Base-by-base conservation (phyloP, 2,888 invertebrate species). In the Dicycla oo region DNA sequence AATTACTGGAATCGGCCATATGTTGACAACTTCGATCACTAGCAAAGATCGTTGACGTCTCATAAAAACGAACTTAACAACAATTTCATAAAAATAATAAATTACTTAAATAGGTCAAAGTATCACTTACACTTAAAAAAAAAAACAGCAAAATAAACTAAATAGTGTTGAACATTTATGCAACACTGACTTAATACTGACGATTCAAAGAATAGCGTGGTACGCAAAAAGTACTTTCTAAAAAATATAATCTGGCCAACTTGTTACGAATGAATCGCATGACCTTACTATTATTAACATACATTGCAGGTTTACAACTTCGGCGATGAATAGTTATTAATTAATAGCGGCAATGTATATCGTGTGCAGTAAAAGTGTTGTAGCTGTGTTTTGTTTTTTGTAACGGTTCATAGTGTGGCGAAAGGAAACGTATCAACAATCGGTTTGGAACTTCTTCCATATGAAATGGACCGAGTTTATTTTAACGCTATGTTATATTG, bases 151-250 rank as follows among this genome's bases (percentile, higher is more conserved):
- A 38, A 73, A 26, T 54, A n/a, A 43, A 68, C 71, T 20, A 62
- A 49, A 45, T 61, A 71, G 70, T 62, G 70, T 69, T 23, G 45
- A 66, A 65, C 81, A 69, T n/a, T n/a, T 71, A 68, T 23, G 60
- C 74, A 56, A 72, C 63, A 54, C 56, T 45, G 56, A 60, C 53
- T 61, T 38, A 47, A 58, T 54, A 86, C 77, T 85, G 84, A 78
- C 64, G 75, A 80, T 57, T 79, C 63, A 76, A 60, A 56, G 54
- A 77, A 69, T 69, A 72, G 73, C 80, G 82, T 81, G 72, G 77
- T 62, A 26, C 64, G 43, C 43, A 38, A 26, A 40, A 61, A 2
- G 18, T 43, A 84, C 84, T 82, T 85, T 85, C 85, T 85, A 86
- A 84, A 85, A 72, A 81, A 75, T 53, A 66, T 30, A n/a, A 69